Base-by-base conservation (phyloP, 2,888 invertebrate species). In the Coelinius sp. region DNA sequence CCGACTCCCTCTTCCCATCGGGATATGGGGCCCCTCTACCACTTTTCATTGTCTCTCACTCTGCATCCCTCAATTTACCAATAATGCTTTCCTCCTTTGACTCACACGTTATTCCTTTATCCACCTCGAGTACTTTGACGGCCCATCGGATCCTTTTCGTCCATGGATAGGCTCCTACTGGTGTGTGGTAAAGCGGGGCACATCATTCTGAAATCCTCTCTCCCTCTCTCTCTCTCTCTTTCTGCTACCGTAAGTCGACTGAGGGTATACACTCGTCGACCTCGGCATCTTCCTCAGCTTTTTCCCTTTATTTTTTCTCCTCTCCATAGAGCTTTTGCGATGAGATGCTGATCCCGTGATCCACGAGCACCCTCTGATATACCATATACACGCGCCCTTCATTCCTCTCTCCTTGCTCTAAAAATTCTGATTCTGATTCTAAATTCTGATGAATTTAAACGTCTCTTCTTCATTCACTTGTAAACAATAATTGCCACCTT, bases 1-100 rank as follows among this genome's bases (percentile, higher is more conserved):
- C 82, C 80, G 81, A 82, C 81, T 81, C 78, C 78, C 79, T 77
- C 78, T 76, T 76, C 75, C 75, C 77, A 73, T 52, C 67, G 41
- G 44, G n/a, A 24, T 38, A 24, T 3, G 63, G 35, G 20, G 22
- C 8, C 46, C 68, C 38, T 56, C 56, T 56, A 31, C 53, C 31
- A 41, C 41, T 41, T n/a, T 12, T 41, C n/a, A 41, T 46, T 44
- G 56, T 53, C 31, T 64, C 49, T 56, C 38, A 59, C 49, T 78
- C 67, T 68, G 70, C 70, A 71, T 76, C 74, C 46, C 68, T 35
- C 20, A 38, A 35, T 62, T 72, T 70, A 64, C 71, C 69, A 59
- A 64, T 53, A 71, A 69, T 70, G 73, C 35, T 31, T 22, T 49
- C 53, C 35, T 53, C 65, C 53, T 27, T 65, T 35, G 20, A 25